Percentiles rank a stretch among this genome's conserved stretches.
Conservation (phyloP, 2,113 vertebrate genomes). For the Hepsetus odoe region DNA sequence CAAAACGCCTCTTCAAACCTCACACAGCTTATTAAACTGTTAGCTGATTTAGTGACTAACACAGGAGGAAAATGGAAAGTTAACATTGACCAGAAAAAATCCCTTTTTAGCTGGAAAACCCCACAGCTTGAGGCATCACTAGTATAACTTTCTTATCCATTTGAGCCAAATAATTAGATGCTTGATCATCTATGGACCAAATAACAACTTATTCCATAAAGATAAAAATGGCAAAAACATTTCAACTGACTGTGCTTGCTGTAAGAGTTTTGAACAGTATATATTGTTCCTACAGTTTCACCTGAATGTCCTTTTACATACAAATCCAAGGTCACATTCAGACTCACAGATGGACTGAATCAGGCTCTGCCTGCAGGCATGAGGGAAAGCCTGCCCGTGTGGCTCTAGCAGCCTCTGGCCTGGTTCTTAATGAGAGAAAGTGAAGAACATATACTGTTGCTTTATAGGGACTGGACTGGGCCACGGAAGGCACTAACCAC, state of each 20-base stretch:
- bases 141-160: neutral
- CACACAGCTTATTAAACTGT: neutral
- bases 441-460: slow-evolving; percentile 7
- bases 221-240: no score
- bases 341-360: neutral
- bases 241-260: no score
- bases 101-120: neutral
- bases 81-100: neutral
- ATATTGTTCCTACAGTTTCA: neutral
- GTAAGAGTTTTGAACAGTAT: neutral
- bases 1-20: neutral
- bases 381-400: neutral
- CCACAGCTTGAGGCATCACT: neutral
- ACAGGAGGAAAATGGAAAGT: neutral
- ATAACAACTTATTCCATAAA: no score
- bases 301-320: neutral
- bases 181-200: neutral
- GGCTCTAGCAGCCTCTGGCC: neutral
- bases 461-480: slow-evolving; percentile 34
- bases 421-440: slow-evolving; percentile 27
- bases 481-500: slow-evolving; percentile 28
- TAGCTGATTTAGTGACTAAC: neutral
- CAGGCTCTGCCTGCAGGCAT: slow-evolving; percentile 6
- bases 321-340: slow-evolving; percentile 13
- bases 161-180: neutral